These are phyloP conservation scores for Erpetoichthys calabaricus DNA, from an alignment of 2,797 vertebrate genomes.

Conservation along the genomic window DNA sequence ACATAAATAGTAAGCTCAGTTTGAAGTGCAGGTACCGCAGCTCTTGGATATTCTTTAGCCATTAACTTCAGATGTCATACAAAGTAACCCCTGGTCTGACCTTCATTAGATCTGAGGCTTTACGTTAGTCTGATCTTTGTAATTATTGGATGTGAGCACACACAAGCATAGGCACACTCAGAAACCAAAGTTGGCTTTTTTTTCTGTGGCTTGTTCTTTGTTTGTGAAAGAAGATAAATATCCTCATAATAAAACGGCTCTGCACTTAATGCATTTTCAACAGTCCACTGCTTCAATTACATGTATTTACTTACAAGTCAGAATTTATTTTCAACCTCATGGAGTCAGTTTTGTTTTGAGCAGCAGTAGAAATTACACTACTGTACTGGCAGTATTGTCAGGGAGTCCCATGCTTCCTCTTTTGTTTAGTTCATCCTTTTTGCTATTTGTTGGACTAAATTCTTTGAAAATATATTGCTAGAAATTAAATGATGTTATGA, in stretches of 20 bases:
- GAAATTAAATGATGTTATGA: no score
- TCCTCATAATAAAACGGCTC: slow-evolving; percentile 39
- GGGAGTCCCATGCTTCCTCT: no score
- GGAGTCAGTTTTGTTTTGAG: slow-evolving; percentile 42
- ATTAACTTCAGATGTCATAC: slow-evolving; percentile 42
- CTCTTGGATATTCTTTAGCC: slow-evolving; percentile 43
- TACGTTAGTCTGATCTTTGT: slow-evolving; percentile 26
- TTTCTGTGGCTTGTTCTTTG: slow-evolving; percentile 26
- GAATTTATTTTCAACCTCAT: slow-evolving; percentile 42
- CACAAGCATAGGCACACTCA: slow-evolving; percentile 17
- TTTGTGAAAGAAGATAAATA: slow-evolving; percentile 51
- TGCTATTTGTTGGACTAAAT: no score
- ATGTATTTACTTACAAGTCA: slow-evolving; percentile 53
- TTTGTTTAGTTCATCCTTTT: no score
- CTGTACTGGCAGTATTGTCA: no score
- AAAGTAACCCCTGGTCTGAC: slow-evolving; percentile 43
- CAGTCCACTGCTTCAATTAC: slow-evolving; percentile 51
- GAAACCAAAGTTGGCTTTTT: slow-evolving; percentile 14
- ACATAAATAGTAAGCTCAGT: slow-evolving; percentile 32
- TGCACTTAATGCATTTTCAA: slow-evolving; percentile 48
- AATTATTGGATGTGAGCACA: slow-evolving; percentile 41
- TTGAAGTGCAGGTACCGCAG: slow-evolving; percentile 25
- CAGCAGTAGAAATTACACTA: slow-evolving; percentile 18
- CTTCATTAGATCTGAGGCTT: slow-evolving; percentile 40
- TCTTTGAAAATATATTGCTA: no score